Conservation (phyloP, 2,888 invertebrate genomes). For the Rhamphomyia laevipes region DNA sequence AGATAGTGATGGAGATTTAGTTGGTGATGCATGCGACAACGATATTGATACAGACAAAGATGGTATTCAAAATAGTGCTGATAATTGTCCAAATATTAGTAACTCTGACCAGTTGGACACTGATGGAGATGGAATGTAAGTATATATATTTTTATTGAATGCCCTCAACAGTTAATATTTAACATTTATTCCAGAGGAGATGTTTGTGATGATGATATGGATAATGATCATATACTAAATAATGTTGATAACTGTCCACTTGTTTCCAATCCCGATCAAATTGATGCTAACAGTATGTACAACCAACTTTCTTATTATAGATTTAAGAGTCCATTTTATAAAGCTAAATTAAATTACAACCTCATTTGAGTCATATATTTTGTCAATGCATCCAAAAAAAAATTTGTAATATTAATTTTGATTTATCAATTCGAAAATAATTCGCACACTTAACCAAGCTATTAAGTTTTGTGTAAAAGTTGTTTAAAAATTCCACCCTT, state of each 20-base stretch:
- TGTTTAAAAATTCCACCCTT: too few species aligned
- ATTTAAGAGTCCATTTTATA: constrained; percentile 85
- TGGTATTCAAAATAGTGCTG: constrained; percentile 66
- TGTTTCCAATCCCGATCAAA: constrained; percentile 63
- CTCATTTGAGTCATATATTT: background rate
- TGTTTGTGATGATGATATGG: constrained; percentile 84
- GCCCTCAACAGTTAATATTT: background rate
- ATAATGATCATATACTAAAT: constrained; percentile 73
- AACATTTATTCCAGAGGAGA: constrained; percentile 44
- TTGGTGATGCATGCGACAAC: constrained; percentile 80
- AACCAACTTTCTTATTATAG: too few species aligned
- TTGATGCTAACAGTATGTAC: constrained; percentile 71
- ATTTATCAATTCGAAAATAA: constrained; percentile 57
- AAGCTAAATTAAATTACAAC: background rate
- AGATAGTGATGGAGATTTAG: constrained; percentile 68
- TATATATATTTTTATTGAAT: background rate
- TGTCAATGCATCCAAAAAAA: constrained; percentile 40
- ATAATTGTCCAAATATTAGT: constrained; percentile 69
- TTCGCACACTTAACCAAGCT: too few species aligned
- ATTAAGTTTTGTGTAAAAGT: too few species aligned
- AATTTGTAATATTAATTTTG: too few species aligned
- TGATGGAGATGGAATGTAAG: constrained; percentile 51
- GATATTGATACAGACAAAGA: constrained; percentile 63
- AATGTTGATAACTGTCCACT: constrained; percentile 64
- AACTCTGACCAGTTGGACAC: constrained; percentile 77